phyloP scores from a whole-genome alignment of 2,888 invertebrate genomes.

The Leptopilina drosophilae region DNA sequence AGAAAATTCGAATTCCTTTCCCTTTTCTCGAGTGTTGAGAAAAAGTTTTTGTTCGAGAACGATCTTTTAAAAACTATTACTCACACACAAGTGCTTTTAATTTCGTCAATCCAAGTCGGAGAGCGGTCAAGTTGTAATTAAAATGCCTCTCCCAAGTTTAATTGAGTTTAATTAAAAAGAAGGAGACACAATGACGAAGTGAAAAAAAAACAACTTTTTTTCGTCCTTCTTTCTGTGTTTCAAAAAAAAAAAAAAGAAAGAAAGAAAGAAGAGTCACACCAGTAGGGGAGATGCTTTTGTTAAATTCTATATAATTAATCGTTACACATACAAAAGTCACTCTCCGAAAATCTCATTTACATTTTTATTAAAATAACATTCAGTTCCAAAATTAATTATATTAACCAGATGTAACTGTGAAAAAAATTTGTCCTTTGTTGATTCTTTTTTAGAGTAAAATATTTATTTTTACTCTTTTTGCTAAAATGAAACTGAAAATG shows the following conservation, averaged over 20 bases:
- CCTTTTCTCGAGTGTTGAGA: background rate
- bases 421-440: too few relatives aligned
- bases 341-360: too few relatives aligned
- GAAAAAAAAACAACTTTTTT: background rate
- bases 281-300: too few relatives aligned
- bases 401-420: too few relatives aligned
- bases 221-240: background rate
- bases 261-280: too few relatives aligned
- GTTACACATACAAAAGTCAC: too few relatives aligned
- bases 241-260: background rate
- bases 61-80: slow-evolving; percentile 9
- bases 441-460: too few relatives aligned
- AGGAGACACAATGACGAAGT: background rate
- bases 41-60: background rate
- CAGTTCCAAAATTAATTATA: too few relatives aligned
- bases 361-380: too few relatives aligned
- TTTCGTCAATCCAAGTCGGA: slow-evolving; percentile 10
- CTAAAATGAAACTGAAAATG: too few relatives aligned
- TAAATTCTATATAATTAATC: too few relatives aligned
- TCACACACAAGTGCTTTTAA: slow-evolving; percentile 7
- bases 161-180: slow-evolving; percentile 14
- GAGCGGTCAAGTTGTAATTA: slow-evolving; percentile 1
- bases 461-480: too few relatives aligned
- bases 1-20: slow-evolving; percentile 9
- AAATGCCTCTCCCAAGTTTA: background rate